Evolutionary conservation across 2,797 vertebrate genomes (phyloP).

Genomic region (Decapterus maruadsi): DNA sequence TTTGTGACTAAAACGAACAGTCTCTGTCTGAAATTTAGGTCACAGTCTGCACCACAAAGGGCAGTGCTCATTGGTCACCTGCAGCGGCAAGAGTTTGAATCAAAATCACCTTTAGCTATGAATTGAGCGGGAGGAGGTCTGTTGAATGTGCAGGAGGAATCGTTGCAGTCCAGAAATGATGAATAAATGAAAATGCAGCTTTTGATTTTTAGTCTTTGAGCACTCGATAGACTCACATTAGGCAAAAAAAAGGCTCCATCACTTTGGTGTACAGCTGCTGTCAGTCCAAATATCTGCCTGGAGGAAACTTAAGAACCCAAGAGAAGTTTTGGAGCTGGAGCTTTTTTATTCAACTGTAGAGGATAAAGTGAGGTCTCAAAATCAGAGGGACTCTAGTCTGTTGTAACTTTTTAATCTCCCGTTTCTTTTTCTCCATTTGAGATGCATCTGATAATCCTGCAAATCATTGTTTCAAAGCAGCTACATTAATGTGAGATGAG

Average conservation of each 20-base stretch:
- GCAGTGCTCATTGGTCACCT: neutral
- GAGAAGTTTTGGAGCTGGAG: too few relatives aligned
- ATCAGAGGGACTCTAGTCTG: neutral
- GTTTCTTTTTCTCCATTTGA: neutral
- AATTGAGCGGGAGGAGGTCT: too few relatives aligned
- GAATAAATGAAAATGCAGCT: neutral
- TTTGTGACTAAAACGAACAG: conserved; percentile 8
- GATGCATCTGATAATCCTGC: neutral
- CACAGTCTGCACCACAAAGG: neutral
- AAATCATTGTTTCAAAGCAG: too few relatives aligned
- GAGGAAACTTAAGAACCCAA: neutral
- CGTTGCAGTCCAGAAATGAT: neutral
- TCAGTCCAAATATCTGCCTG: neutral
- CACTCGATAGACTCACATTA: neutral
- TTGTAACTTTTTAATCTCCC: neutral
- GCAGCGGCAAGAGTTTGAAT: neutral
- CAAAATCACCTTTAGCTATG: neutral
- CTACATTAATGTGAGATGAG: neutral
- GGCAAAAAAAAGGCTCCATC: too few relatives aligned
- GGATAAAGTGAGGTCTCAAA: neutral
- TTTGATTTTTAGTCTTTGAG: neutral
- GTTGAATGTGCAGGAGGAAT: neutral
- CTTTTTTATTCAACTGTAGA: too few relatives aligned
- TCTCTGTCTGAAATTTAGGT: neutral
- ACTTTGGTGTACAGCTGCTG: neutral